Conservation (phyloP, 2,797 vertebrate species). For the Brachymystax lenok region DNA sequence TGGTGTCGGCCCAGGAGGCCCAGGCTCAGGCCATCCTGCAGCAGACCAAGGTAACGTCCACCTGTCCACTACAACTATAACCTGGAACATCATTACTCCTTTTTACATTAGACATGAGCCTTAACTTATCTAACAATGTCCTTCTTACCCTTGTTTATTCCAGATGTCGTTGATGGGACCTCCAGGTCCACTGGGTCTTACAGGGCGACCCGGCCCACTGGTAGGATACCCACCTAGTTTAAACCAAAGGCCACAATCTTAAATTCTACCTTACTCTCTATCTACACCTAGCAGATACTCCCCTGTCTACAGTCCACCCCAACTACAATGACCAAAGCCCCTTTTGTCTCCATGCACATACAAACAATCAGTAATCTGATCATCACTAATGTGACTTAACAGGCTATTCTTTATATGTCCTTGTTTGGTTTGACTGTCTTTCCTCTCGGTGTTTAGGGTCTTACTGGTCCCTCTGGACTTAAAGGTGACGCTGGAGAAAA, state of each 20-base stretch:
- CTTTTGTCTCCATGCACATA: background rate
- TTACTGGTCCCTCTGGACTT: slow-evolving; percentile 72
- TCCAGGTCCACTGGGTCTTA: slow-evolving; percentile 83
- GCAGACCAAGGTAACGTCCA: slow-evolving; percentile 80
- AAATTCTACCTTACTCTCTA: background rate
- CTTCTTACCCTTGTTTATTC: slow-evolving; percentile 18
- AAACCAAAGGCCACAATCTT: slow-evolving; percentile 14
- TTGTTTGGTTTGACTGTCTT: background rate
- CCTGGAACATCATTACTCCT: background rate
- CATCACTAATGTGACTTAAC: background rate
- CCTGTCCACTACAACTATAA: background rate
- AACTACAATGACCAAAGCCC: background rate
- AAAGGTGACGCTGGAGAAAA: slow-evolving; percentile 76
- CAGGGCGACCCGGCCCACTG: slow-evolving; percentile 84
- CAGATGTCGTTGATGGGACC: slow-evolving; percentile 89
- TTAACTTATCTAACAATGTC: background rate
- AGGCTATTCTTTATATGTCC: background rate
- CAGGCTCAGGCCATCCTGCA: slow-evolving; percentile 91
- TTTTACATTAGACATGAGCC: too few species aligned
- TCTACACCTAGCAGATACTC: background rate
- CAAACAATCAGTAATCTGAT: background rate
- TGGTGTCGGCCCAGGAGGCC: slow-evolving; percentile 85
- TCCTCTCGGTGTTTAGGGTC: slow-evolving; percentile 69
- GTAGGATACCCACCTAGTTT: slow-evolving; percentile 70
- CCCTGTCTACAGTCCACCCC: background rate